These are phyloP conservation scores for Oxyteleia sp. DNA, from an alignment of 2,888 invertebrate genomes.

Conservation along the genomic window DNA sequence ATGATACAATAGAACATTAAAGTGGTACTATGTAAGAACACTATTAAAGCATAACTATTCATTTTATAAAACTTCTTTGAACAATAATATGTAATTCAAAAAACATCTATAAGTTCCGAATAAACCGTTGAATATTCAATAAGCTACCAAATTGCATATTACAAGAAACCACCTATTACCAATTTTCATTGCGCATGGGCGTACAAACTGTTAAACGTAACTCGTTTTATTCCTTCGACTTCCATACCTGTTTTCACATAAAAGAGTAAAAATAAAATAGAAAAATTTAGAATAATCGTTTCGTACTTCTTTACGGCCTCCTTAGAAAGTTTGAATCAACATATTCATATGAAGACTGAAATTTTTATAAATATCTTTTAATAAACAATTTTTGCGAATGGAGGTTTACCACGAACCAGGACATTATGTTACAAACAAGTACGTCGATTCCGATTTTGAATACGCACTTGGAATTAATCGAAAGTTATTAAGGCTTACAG, in stretches of 20 bases:
- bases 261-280: neutral
- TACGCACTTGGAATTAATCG: neutral
- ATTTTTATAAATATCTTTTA: too few species aligned
- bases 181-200: constrained; percentile 27
- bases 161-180: constrained; percentile 26
- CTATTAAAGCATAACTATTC: neutral
- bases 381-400: too few species aligned
- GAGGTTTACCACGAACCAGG: neutral
- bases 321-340: too few species aligned
- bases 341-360: too few species aligned
- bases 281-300: neutral
- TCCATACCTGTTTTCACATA: neutral
- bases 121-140: constrained; percentile 21
- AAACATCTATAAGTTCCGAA: constrained; percentile 16
- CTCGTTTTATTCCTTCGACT: constrained; percentile 4
- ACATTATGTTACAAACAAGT: neutral
- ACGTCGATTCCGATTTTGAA: constrained; percentile 2
- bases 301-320: too few species aligned
- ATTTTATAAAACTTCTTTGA: constrained; percentile 4
- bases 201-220: constrained; percentile 6
- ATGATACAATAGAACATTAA: too few species aligned
- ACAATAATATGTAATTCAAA: constrained; percentile 28
- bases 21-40: too few species aligned
- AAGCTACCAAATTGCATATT: constrained; percentile 12
- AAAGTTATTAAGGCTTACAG: neutral